Percentiles rank a stretch among this genome's conserved stretches.
Evolutionary conservation across 2,113 vertebrate genomes (phyloP).

Genomic region (Megalops atlanticus): DNA sequence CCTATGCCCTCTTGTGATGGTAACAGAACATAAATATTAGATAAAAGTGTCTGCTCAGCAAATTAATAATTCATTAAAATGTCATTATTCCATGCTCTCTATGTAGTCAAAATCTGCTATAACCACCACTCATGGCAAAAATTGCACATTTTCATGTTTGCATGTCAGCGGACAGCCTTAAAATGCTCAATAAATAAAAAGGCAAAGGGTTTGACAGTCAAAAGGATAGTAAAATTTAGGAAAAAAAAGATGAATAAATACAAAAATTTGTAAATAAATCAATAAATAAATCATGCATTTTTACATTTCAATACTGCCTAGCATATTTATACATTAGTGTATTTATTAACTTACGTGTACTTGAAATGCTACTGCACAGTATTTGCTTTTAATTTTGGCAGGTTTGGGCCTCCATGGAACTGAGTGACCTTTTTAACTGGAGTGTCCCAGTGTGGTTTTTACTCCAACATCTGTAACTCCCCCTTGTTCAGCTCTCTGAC

Average conservation of each 20-base stretch:
- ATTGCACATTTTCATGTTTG: not conserved
- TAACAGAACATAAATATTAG: not conserved
- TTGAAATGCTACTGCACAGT: too few relatives aligned
- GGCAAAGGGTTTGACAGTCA: not conserved
- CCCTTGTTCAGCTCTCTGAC: not conserved
- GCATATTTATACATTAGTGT: too few relatives aligned
- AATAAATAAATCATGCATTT: too few relatives aligned
- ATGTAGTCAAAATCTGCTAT: not conserved
- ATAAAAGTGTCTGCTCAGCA: not conserved
- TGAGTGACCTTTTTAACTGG: too few relatives aligned
- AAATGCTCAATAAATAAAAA: too few relatives aligned
- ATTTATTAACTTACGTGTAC: too few relatives aligned
- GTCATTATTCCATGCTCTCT: not conserved
- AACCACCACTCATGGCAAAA: not conserved
- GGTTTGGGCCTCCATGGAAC: too few relatives aligned
- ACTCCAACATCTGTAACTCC: not conserved
- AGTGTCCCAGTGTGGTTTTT: not conserved
- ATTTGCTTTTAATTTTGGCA: too few relatives aligned
- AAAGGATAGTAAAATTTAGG: not conserved
- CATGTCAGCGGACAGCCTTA: not conserved
- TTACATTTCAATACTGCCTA: too few relatives aligned
- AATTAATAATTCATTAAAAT: not conserved
- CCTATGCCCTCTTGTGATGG: not conserved
- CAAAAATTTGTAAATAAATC: too few relatives aligned
- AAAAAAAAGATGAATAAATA: too few relatives aligned